These are phyloP conservation scores for Arrhamphus sclerolepis DNA, from an alignment of 2,797 vertebrate genomes.

Conservation along the genomic window DNA sequence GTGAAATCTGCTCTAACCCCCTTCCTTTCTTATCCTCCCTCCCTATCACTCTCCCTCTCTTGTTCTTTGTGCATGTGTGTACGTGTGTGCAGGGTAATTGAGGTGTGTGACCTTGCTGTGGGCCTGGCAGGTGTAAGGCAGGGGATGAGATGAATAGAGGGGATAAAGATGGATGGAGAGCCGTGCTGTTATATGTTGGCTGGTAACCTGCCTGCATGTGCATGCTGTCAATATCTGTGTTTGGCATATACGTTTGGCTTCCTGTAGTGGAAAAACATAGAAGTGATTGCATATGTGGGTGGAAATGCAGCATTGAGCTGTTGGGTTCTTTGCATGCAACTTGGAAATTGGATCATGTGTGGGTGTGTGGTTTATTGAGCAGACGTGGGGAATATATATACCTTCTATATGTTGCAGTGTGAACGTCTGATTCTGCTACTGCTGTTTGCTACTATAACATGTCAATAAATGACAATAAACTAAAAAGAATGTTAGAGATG, in stretches of 20 bases:
- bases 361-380: slow-evolving; percentile 35
- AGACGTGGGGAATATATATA: slow-evolving; percentile 26
- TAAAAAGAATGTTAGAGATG: slow-evolving; percentile 11
- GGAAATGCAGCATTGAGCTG: slow-evolving; percentile 35
- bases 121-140: slow-evolving; percentile 74
- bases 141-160: slow-evolving; percentile 49
- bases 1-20: slow-evolving; percentile 72
- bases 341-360: slow-evolving; percentile 41
- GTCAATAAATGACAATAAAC: slow-evolving; percentile 10
- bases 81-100: slow-evolving; percentile 59
- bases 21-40: slow-evolving; percentile 61
- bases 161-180: slow-evolving; percentile 24
- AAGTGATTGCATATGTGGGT: slow-evolving; percentile 38
- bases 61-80: slow-evolving; percentile 42
- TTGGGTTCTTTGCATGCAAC: slow-evolving; percentile 31
- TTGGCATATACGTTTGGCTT: slow-evolving; percentile 42
- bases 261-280: slow-evolving; percentile 37
- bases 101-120: slow-evolving; percentile 79
- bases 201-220: slow-evolving; percentile 35
- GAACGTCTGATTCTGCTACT: slow-evolving; percentile 7
- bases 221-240: slow-evolving; percentile 54
- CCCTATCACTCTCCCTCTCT: slow-evolving; percentile 47
- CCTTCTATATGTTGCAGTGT: slow-evolving; percentile 21
- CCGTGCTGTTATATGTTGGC: slow-evolving; percentile 39
- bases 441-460: background rate